These are phyloP conservation scores for Tuberolachnus salignus DNA, from an alignment of 2,888 invertebrate species.

Conservation along the genomic window DNA sequence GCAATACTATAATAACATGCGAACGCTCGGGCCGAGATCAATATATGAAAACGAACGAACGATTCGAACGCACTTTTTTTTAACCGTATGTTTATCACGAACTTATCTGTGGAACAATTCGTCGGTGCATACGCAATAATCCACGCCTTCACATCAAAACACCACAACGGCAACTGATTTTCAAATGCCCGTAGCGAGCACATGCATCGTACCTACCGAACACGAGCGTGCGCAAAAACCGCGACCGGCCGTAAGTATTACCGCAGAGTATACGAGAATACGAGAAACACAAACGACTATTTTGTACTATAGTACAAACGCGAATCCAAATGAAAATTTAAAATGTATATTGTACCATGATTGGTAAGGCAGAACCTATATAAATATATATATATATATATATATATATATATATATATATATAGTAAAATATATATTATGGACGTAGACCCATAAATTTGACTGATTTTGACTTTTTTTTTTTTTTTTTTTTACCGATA, in stretches of 20 bases:
- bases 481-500: too few relatives aligned
- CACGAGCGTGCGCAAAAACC: neutral
- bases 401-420: too few relatives aligned
- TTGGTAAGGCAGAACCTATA: too few relatives aligned
- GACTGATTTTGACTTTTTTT: too few relatives aligned
- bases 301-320: neutral
- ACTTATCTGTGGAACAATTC: neutral
- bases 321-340: neutral
- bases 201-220: neutral
- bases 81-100: neutral
- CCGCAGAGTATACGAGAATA: neutral
- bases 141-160: constrained; percentile 24
- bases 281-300: constrained; percentile 16
- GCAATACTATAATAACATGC: too few relatives aligned
- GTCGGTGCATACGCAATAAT: neutral
- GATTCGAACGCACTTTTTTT: neutral
- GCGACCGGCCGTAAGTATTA: neutral
- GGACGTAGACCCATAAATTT: too few relatives aligned
- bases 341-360: too few relatives aligned
- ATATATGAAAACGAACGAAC: neutral
- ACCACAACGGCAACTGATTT: constrained; percentile 51
- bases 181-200: constrained; percentile 26
- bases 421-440: too few relatives aligned
- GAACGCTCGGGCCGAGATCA: too few relatives aligned
- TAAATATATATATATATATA: too few relatives aligned